Base-by-base conservation (phyloP, 2,113 vertebrate genomes). In the Tringa solitaria region DNA sequence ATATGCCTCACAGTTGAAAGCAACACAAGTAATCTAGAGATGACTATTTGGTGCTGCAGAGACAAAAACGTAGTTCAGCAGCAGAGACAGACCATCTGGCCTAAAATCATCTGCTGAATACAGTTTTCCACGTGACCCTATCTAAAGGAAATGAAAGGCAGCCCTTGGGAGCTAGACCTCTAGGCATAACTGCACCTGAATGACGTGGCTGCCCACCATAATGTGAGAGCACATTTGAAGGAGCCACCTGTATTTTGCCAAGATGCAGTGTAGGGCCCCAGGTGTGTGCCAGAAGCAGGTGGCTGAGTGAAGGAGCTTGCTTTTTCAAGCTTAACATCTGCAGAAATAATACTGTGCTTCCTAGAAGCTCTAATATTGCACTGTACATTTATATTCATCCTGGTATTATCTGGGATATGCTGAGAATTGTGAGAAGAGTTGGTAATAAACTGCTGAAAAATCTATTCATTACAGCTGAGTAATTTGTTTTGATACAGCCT, bases 401-500 rank as follows among this genome's bases (percentile, higher is more conserved):
- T 61, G 27, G 18, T 61, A 68, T 69, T 73, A 39, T 54, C 64
- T 76, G 39, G 7, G 78, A 73, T 87, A 91, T 14, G 18, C 23
- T 74, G 51, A 90, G 54, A 72, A 39, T 14, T 81, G 33, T 51
- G 46, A 84, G 43, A 83, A 84, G 76, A 87, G 64, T 6, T 78
- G 26, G 41, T 70, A 84, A 90, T 32, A 90, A 92, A 86, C 35
- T 54, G 43, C 67, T 79, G 59, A 81, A 74, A 90, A 84, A 79
- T 57, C 65, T 90, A 35, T 73, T 73, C 64, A 56, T 84, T 92
- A 73, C 76, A 82, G 45, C 35, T 63, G 32, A 22, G 51, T 53
- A 72, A 90, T 89, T 89, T 93, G 67, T 94, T 96, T 72, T 80
- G 76, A 61, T 72, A n/a, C 1, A 83, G 76, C n/a, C 76, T 72